phyloP scores from a whole-genome alignment of 2,113 vertebrate genomes.

The Holacanthus passer region DNA sequence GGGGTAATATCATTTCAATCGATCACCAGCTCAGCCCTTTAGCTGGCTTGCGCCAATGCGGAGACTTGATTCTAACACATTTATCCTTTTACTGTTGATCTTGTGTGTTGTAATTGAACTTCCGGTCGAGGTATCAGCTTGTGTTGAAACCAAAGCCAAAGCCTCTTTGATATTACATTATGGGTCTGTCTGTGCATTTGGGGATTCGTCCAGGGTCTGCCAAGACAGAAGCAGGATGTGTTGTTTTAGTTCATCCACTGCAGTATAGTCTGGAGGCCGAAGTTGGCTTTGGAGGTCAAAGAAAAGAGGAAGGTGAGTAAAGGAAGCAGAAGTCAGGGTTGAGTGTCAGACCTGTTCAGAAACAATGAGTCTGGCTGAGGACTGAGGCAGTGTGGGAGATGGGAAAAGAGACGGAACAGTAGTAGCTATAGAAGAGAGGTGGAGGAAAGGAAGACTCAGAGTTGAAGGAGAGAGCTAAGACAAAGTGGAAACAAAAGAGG shows the following conservation, averaged over 20 bases:
- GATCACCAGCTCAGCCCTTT: slow-evolving; percentile 60
- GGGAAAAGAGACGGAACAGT: background rate
- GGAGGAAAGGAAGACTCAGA: slow-evolving; percentile 9
- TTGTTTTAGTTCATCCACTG: slow-evolving; percentile 29
- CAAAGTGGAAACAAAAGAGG: slow-evolving; percentile 52
- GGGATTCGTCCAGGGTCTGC: slow-evolving; percentile 19
- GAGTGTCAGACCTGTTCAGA: slow-evolving; percentile 41
- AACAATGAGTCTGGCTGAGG: slow-evolving; percentile 30
- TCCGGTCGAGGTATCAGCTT: slow-evolving; percentile 55
- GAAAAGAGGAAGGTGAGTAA: slow-evolving; percentile 37
- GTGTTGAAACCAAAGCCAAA: slow-evolving; percentile 34
- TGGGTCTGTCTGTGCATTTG: background rate
- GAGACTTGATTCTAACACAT: slow-evolving; percentile 49
- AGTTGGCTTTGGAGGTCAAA: slow-evolving; percentile 41
- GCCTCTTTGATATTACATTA: slow-evolving; percentile 52
- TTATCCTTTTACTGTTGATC: slow-evolving; percentile 51
- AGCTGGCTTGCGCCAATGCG: slow-evolving; percentile 14
- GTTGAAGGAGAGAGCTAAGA: slow-evolving; percentile 37
- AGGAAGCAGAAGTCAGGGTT: slow-evolving; percentile 29
- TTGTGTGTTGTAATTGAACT: slow-evolving; percentile 41
- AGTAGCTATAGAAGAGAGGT: slow-evolving; percentile 14
- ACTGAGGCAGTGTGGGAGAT: slow-evolving; percentile 22
- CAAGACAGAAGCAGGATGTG: slow-evolving; percentile 37
- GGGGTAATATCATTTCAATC: slow-evolving; percentile 61
- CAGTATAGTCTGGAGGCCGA: slow-evolving; percentile 17